Percentiles rank a stretch among this genome's conserved stretches.
Conservation (phyloP, 2,797 vertebrate genomes). For the Phaenicophaeus curvirostris region DNA sequence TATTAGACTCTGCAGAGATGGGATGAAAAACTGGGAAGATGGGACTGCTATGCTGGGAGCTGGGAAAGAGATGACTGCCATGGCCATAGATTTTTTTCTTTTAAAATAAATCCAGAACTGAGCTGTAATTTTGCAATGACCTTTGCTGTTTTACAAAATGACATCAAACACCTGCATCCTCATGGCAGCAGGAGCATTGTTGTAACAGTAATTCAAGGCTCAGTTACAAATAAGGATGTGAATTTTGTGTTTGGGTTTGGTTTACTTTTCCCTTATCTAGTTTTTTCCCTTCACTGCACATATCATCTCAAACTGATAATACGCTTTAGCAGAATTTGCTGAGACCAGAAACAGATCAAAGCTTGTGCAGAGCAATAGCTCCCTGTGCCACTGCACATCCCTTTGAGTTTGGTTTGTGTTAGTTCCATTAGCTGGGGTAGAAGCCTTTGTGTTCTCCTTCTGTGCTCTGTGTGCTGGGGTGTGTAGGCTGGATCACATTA, state of each 20-base stretch:
- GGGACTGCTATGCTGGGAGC: not conserved
- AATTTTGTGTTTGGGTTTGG: accelerated
- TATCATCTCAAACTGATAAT: not conserved
- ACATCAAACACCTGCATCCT: not conserved
- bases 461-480: not conserved
- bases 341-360: not conserved
- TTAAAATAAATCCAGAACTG: not conserved
- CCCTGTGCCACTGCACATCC: not conserved
- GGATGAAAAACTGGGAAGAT: not conserved
- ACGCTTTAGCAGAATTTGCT: not conserved
- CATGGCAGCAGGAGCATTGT: not conserved
- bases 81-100: not conserved
- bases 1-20: not conserved
- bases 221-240: not conserved
- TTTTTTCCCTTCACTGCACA: not conserved
- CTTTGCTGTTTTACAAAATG: not conserved
- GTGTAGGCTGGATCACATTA: not conserved
- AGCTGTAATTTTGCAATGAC: not conserved
- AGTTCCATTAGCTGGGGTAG: not conserved
- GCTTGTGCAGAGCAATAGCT: not conserved
- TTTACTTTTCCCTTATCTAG: not conserved
- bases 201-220: not conserved
- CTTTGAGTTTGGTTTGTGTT: not conserved
- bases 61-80: not conserved
- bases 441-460: not conserved